Evolutionary conservation across 2,797 vertebrate species (phyloP).

Genomic region (Silurus lanzhouensis): DNA sequence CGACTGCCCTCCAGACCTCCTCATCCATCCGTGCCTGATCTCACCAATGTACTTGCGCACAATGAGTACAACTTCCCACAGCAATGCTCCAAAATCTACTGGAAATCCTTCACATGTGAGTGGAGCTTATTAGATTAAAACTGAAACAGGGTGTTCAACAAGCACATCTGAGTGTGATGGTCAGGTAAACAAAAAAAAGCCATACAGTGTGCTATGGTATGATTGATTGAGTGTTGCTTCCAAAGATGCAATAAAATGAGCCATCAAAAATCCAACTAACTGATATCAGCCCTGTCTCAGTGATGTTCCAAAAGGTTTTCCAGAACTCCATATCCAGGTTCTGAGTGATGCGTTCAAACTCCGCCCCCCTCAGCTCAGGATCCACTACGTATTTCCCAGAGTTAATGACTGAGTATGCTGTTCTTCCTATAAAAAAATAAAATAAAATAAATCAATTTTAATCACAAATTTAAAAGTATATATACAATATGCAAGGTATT

Average conservation of each 20-base stretch:
- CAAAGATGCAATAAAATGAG: background rate
- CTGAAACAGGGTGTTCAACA: background rate
- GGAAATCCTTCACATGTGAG: background rate
- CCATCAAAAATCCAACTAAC: slow-evolving; percentile 64
- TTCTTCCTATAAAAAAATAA: slow-evolving; percentile 62
- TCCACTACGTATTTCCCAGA: slow-evolving; percentile 79
- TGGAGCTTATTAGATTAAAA: background rate
- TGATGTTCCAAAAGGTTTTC: slow-evolving; percentile 82
- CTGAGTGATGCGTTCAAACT: slow-evolving; percentile 80
- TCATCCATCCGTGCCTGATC: background rate
- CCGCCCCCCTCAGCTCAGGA: slow-evolving; percentile 73
- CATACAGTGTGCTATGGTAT: background rate
- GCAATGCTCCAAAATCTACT: background rate
- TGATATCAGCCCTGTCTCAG: slow-evolving; percentile 73
- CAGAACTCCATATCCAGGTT: slow-evolving; percentile 79
- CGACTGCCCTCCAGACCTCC: background rate
- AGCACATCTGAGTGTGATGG: background rate
- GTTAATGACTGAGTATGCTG: slow-evolving; percentile 75
- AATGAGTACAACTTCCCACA: background rate
- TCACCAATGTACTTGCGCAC: background rate
- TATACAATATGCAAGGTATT: too few species aligned
- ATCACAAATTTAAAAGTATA: too few species aligned
- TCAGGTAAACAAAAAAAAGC: background rate
- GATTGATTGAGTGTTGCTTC: background rate
- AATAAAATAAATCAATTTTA: too few species aligned